Evolutionary conservation across 2,113 vertebrate species (phyloP).

Genomic region (Crotalus viridis): DNA sequence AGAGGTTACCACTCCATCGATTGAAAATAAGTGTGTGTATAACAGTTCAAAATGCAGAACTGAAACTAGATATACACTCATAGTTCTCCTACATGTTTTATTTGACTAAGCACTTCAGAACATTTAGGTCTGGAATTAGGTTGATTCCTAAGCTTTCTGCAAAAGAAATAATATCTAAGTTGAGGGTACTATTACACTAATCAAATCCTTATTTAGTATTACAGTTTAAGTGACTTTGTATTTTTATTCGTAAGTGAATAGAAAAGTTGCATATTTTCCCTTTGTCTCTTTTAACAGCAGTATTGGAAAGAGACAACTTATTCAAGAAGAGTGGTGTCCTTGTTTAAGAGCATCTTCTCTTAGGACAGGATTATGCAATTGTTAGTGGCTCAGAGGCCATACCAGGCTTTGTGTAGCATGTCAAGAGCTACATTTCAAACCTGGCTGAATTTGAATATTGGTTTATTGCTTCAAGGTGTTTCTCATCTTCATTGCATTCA

Average conservation of each 20-base stretch:
- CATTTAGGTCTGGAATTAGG: accelerated
- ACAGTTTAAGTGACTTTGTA: slow-evolving; percentile 6
- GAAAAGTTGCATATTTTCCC: not conserved
- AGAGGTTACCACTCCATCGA: not conserved
- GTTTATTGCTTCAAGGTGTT: not conserved
- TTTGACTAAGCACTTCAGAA: not conserved
- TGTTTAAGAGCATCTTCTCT: not conserved
- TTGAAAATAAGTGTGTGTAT: slow-evolving; percentile 8
- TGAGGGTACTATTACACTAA: slow-evolving; percentile 1
- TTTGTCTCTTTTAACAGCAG: not conserved
- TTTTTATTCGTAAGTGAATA: not conserved
- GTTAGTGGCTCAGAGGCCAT: not conserved
- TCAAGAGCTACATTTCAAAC: not conserved
- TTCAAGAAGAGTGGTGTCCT: not conserved
- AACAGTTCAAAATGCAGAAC: not conserved
- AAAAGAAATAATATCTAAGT: slow-evolving; percentile 4
- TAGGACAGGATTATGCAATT: not conserved
- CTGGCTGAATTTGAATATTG: not conserved
- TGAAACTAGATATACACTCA: not conserved
- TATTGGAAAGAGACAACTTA: not conserved
- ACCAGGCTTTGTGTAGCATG: not conserved
- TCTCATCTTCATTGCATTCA: not conserved
- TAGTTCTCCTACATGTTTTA: not conserved
- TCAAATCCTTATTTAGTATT: not conserved
- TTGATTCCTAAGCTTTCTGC: slow-evolving; percentile 15